Evolutionary conservation across 2,888 invertebrate genomes (phyloP).

Genomic region (Rapana venosa): DNA sequence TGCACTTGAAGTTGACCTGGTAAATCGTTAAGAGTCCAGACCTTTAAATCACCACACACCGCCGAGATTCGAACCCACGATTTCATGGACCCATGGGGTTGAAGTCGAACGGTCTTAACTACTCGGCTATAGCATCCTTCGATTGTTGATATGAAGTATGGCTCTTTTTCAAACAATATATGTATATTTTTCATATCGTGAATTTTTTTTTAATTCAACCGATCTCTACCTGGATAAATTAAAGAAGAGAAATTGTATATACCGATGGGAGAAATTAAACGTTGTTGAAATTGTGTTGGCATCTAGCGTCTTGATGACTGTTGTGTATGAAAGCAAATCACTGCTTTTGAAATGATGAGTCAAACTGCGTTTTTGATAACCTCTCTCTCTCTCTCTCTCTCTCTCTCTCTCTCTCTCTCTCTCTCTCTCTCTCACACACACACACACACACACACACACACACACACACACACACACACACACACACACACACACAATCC

Average conservation of each 20-base stretch:
- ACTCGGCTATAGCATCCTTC: no score
- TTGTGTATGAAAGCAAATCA: no score
- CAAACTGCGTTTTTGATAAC: neutral
- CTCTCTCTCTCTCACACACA: neutral
- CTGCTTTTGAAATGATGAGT: no score
- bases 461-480: neutral
- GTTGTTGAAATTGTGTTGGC: neutral
- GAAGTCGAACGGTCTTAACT: no score
- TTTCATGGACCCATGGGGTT: no score
- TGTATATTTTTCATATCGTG: neutral
- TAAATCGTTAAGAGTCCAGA: no score
- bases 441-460: neutral
- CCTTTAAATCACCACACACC: no score
- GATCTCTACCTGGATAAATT: conserved; percentile 7
- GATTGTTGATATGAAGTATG: no score
- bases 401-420: neutral
- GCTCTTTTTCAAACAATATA: no score
- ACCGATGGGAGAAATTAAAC: neutral
- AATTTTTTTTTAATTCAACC: neutral
- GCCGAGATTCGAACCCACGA: no score
- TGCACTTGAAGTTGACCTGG: no score
- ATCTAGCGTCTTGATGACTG: no score
- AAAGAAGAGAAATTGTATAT: conserved; percentile 4
- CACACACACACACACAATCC: neutral
- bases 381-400: neutral